Evolutionary conservation across 2,113 vertebrate species (phyloP).

Genomic region (Anseranas semipalmata): DNA sequence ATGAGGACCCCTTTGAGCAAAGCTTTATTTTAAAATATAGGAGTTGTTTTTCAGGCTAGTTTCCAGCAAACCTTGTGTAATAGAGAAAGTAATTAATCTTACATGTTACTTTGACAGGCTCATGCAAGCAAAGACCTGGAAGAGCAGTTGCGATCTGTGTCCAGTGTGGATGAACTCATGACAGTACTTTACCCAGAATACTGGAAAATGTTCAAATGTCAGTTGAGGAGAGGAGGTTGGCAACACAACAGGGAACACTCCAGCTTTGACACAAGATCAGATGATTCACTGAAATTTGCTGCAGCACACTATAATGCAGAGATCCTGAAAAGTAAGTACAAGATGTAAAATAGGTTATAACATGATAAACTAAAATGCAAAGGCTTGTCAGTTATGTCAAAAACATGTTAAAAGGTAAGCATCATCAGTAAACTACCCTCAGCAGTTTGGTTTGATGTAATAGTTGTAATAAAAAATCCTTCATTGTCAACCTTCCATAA

Average conservation of each 20-base stretch:
- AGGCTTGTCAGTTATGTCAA: not conserved
- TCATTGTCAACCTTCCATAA: not conserved
- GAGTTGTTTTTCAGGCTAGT: not conserved
- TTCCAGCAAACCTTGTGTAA: not conserved
- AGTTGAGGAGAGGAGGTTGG: constrained; percentile 81
- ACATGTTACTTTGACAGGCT: constrained; percentile 77
- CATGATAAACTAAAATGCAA: not conserved
- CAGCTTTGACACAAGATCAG: constrained; percentile 71
- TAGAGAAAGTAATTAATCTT: not conserved
- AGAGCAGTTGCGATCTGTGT: constrained; percentile 88
- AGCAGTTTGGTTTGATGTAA: not conserved
- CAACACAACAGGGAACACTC: constrained; percentile 70
- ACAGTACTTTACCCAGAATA: constrained; percentile 92
- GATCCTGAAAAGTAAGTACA: constrained; percentile 91
- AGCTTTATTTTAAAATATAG: not conserved
- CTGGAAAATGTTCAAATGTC: constrained; percentile 94
- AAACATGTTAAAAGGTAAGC: not conserved
- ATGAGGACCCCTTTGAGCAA: not conserved
- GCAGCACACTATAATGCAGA: constrained; percentile 91
- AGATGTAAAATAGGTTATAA: not conserved
- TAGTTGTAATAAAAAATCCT: not conserved
- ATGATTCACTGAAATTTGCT: constrained; percentile 85
- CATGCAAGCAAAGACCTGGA: constrained; percentile 85
- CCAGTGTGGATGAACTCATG: constrained; percentile 96
- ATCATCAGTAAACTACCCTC: not conserved